These are phyloP conservation scores for Chaetodon auriga DNA, from an alignment of 2,113 vertebrate genomes.

Conservation along the genomic window DNA sequence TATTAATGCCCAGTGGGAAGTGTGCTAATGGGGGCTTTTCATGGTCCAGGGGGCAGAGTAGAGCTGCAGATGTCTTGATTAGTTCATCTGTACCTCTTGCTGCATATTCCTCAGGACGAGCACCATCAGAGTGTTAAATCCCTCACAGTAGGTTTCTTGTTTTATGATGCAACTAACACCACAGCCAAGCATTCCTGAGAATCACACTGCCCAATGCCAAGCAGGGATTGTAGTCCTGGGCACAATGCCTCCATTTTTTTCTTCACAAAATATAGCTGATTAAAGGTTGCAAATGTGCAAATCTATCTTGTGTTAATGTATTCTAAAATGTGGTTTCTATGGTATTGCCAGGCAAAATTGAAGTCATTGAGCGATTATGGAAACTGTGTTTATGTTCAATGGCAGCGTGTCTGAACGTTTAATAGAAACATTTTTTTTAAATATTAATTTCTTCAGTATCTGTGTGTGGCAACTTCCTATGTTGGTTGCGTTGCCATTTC, in stretches of 20 bases:
- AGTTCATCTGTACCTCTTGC: constrained; percentile 31
- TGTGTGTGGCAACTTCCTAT: not conserved
- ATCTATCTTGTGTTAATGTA: not conserved
- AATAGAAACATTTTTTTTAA: not conserved
- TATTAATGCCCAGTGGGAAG: constrained; percentile 14
- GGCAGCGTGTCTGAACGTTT: not conserved
- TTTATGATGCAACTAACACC: constrained; percentile 71
- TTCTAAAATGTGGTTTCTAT: not conserved
- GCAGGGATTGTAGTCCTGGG: constrained; percentile 24
- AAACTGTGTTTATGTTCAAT: not conserved
- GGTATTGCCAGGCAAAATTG: not conserved
- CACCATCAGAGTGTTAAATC: constrained; percentile 55
- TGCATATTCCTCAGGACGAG: constrained; percentile 37
- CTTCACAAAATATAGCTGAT: not conserved
- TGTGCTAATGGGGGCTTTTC: constrained; percentile 61
- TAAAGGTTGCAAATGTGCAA: constrained; percentile 9
- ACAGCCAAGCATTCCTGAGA: constrained; percentile 67
- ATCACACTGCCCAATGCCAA: constrained; percentile 38
- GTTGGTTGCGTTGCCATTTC: too few species aligned
- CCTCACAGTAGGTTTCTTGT: constrained; percentile 68
- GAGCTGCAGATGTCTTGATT: constrained; percentile 63
- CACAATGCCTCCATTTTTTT: constrained; percentile 22
- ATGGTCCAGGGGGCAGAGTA: constrained; percentile 45
- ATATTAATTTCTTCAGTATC: not conserved
- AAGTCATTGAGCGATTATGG: not conserved